phyloP scores from a whole-genome alignment of 2,888 invertebrate genomes.

The Drosophila lacicola region DNA sequence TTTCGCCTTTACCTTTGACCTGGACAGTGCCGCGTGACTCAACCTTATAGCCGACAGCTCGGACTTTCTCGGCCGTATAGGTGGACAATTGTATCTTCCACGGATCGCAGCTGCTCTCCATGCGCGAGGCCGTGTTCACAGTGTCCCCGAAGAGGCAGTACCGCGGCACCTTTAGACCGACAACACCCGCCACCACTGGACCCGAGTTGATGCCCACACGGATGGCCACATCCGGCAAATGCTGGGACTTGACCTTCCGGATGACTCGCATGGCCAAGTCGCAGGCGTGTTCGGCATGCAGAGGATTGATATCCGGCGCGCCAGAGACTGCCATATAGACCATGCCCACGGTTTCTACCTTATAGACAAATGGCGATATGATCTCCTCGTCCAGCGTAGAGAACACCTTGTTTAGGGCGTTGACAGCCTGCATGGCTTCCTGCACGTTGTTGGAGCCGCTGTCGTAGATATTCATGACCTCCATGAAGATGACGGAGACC shows the following conservation, averaged over 20 bases:
- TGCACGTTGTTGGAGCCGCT: slow-evolving; percentile 82
- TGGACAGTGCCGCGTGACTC: slow-evolving; percentile 90
- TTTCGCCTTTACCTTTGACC: slow-evolving; percentile 95
- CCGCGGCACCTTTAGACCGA: slow-evolving; percentile 93
- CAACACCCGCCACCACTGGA: slow-evolving; percentile 94
- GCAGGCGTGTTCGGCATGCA: slow-evolving; percentile 92
- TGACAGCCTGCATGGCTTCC: slow-evolving; percentile 92
- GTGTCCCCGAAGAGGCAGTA: slow-evolving; percentile 96
- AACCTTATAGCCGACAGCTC: slow-evolving; percentile 88
- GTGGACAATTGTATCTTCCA: slow-evolving; percentile 92
- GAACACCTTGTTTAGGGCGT: slow-evolving; percentile 94
- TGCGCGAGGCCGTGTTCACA: slow-evolving; percentile 95
- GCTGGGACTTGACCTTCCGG: slow-evolving; percentile 88
- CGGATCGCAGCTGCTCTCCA: slow-evolving; percentile 90
- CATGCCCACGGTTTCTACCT: slow-evolving; percentile 97
- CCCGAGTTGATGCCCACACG: slow-evolving; percentile 91
- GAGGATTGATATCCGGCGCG: slow-evolving; percentile 90
- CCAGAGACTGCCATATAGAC: slow-evolving; percentile 97
- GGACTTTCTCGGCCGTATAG: slow-evolving; percentile 89
- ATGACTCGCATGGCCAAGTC: slow-evolving; percentile 92
- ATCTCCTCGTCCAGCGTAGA: slow-evolving; percentile 93
- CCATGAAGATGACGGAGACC: slow-evolving; percentile 85
- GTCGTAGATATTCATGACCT: slow-evolving; percentile 83
- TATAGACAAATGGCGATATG: slow-evolving; percentile 94
- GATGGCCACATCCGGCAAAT: slow-evolving; percentile 88